Evolutionary conservation across 2,797 vertebrate species (phyloP).

Genomic region (Lagocephalus sceleratus): DNA sequence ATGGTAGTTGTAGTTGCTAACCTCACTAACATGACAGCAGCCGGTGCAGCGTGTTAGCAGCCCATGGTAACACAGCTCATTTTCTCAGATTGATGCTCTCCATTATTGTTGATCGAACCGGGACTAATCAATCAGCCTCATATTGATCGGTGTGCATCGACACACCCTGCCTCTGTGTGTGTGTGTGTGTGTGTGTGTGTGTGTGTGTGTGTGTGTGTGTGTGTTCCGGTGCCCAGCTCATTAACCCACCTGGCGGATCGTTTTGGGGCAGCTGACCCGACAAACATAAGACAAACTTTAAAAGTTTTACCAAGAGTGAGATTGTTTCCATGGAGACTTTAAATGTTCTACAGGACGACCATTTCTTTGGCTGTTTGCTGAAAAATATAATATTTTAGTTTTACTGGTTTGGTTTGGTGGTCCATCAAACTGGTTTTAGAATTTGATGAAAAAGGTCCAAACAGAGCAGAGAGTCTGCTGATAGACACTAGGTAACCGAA

Average conservation of each 20-base stretch:
- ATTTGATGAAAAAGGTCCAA: neutral
- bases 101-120: slow-evolving; percentile 47
- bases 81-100: slow-evolving; percentile 46
- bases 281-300: slow-evolving; percentile 16
- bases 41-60: too few relatives aligned
- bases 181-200: slow-evolving; percentile 20
- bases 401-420: too few relatives aligned
- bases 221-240: slow-evolving; percentile 22
- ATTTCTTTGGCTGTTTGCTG: too few relatives aligned
- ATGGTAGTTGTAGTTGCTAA: too few relatives aligned
- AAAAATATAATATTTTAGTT: too few relatives aligned
- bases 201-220: slow-evolving; percentile 12
- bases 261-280: slow-evolving; percentile 27
- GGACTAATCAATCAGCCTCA: slow-evolving; percentile 32
- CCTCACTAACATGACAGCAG: too few relatives aligned
- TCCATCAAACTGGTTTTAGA: too few relatives aligned
- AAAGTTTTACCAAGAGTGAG: neutral
- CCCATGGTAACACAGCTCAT: neutral
- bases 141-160: slow-evolving; percentile 33
- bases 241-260: slow-evolving; percentile 43
- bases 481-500: too few relatives aligned
- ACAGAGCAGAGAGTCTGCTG: neutral
- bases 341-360: too few relatives aligned
- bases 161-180: slow-evolving; percentile 33
- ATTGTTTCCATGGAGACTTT: neutral